Percentiles rank a stretch among this genome's conserved stretches.
Evolutionary conservation across 92 coral and sea anemone species (phyloP).

Genomic region (Ricordea florida): DNA sequence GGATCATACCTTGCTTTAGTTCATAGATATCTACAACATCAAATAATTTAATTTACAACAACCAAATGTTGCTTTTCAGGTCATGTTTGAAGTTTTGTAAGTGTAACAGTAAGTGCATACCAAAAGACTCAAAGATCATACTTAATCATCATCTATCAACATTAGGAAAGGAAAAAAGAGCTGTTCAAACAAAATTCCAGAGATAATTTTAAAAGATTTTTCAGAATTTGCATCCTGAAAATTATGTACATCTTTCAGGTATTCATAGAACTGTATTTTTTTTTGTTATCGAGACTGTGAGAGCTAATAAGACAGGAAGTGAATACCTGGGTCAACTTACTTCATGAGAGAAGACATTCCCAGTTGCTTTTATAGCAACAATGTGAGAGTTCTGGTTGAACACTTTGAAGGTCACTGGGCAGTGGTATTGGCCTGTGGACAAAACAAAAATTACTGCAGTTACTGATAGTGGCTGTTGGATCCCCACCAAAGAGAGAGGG

Average conservation of each 20-base stretch:
- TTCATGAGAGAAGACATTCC: constrained; percentile 92
- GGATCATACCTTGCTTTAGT: too few species aligned
- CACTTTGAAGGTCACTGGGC: constrained; percentile 97
- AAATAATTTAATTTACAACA: too few species aligned
- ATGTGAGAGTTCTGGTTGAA: constrained; percentile 88
- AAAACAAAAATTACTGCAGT: neutral
- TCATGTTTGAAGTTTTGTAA: too few species aligned
- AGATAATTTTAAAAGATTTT: neutral
- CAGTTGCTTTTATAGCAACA: constrained; percentile 93
- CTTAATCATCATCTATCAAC: too few species aligned
- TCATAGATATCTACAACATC: too few species aligned
- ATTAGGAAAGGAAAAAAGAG: neutral
- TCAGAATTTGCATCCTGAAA: neutral
- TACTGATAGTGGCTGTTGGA: too few species aligned
- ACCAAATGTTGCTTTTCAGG: too few species aligned
- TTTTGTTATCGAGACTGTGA: neutral
- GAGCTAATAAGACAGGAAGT: neutral
- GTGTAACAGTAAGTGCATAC: too few species aligned
- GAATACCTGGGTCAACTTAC: constrained; percentile 44
- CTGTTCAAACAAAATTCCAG: neutral
- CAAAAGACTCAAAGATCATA: too few species aligned
- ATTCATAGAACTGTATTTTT: neutral
- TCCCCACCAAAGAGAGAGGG: too few species aligned
- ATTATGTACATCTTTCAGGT: neutral
- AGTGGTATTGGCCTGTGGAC: constrained; percentile 86